Conservation (phyloP, 2,797 vertebrate species). For the Chelon auratus region DNA sequence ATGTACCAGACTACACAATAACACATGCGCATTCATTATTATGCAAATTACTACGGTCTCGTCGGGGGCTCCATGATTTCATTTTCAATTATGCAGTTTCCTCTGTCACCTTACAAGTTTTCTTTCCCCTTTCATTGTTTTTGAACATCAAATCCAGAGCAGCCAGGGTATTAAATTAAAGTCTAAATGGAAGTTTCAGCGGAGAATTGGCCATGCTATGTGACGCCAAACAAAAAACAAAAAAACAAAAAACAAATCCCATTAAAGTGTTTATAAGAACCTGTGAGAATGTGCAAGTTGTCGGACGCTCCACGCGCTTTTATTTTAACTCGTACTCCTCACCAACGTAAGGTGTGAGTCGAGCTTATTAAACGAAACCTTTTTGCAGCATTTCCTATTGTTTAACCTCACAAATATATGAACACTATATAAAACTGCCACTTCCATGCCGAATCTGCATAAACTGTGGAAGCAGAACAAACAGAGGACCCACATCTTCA, state of each 20-base stretch:
- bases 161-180: conserved; percentile 58
- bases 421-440: not conserved
- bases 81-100: conserved; percentile 68
- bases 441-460: not conserved
- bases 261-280: conserved; percentile 53
- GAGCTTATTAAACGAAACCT: not conserved
- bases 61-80: conserved; percentile 58
- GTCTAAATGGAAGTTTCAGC: conserved; percentile 57
- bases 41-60: conserved; percentile 74
- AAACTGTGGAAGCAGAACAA: conserved; percentile 11
- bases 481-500: conserved; percentile 13
- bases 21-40: conserved; percentile 78
- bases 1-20: conserved; percentile 61
- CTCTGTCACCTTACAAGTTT: conserved; percentile 55
- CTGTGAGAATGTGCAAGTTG: conserved; percentile 18
- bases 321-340: not conserved
- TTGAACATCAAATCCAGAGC: conserved; percentile 53
- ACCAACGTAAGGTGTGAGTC: not conserved
- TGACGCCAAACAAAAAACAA: conserved; percentile 41
- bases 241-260: conserved; percentile 12
- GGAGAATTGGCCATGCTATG: conserved; percentile 48
- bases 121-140: conserved; percentile 51
- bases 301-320: not conserved
- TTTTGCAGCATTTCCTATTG: not conserved
- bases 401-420: conserved; percentile 20